Base-by-base conservation (phyloP, 2,113 vertebrate species). In the Mustela lutreola region DNA sequence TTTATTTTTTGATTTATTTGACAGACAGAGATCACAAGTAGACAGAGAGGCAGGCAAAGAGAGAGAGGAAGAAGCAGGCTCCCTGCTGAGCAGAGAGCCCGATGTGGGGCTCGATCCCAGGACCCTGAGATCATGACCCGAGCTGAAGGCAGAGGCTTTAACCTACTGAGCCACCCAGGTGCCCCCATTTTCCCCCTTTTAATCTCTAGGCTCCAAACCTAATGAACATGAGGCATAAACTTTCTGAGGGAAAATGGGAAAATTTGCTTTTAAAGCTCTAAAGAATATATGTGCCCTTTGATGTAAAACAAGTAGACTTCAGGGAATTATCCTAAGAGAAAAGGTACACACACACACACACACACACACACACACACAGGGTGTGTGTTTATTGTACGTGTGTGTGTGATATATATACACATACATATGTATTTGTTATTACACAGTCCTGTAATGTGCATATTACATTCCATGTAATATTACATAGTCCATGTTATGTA, bases 161-260 rank as follows among this genome's bases (percentile, higher is more conserved):
- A 39, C 39, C 39, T 3, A 39, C 39, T 39, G 39, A 39, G 39
- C 39, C 39, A 39, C 39, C 39, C 39, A 39, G 39, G 39, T 39
- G 39, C 39, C 39, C 39, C 39, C 39, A 36, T 39, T 9, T 90
- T 87, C 8, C 9, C 50, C 45, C 21, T 15, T 60, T 19, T 71
- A 22, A 26, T 88, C 12, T 56, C 28, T 2, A 75, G 15, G 48
- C 10, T 95, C 63, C 26, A 84, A 96, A 36, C 14, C 67, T 96
- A 45, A 79, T 67, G 19, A 84, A 76, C 1, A 19, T 10, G 14
- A 22, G 45, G n/a, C 24, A 62, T 22, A 48, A 91, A 56, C 14
- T 56, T 96, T 81, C 62, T 67, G 63, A 45, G 65, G 36, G 33
- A 95, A 85, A 91, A 86, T 10, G 39, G 33, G 53, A 90, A 76